Evolutionary conservation across 2,888 invertebrate genomes (phyloP), one percentile per base, ranked within the genome.

Genomic region (Prosopocoilus inquinatus): DNA sequence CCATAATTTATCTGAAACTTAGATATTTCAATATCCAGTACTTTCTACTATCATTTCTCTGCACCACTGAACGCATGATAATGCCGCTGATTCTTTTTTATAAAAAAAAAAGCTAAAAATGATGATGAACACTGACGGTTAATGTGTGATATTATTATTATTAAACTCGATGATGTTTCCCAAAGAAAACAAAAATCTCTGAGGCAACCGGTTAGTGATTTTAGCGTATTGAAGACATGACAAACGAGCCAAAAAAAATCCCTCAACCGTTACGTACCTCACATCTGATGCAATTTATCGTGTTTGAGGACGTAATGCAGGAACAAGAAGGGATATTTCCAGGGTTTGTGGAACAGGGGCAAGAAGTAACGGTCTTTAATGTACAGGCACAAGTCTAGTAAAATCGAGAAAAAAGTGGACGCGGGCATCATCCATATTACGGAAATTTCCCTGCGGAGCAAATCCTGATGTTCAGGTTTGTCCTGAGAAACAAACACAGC

Each of bases 271-370:
- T 60, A 67, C 67, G 64, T 65, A 64, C 66, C 67, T 73, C 64
- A 64, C 64, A 63, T 61, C 64, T 68, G 74, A 66, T 75, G 73
- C 59, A 76, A 67, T 65, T 75, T 77, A 66, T 66, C 67, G 66
- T 76, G 75, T 67, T 71, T 75, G 62, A 74, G 66, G 62, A 74
- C 72, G 65, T 75, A 76, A 60, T 75, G 73, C 55, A 77, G 63
- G 28, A 75, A 66, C 57, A 77, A 63, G 53, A 77, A 70, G 12
- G 76, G 74, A 56, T 73, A 66, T 62, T 68, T 70, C 57, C 75
- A 61, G 34, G 75, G 70, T 63, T 71, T 70, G 59, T 64, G 69
- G 11, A 75, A 64, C 53, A 73, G 66, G 3, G 77, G 76, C 49
- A 75, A 61, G 34, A 77, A 60, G 63, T 71, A 72, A 57, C 68